phyloP scores from a whole-genome alignment of 2,888 invertebrate species.

The Cephalotes varians region DNA sequence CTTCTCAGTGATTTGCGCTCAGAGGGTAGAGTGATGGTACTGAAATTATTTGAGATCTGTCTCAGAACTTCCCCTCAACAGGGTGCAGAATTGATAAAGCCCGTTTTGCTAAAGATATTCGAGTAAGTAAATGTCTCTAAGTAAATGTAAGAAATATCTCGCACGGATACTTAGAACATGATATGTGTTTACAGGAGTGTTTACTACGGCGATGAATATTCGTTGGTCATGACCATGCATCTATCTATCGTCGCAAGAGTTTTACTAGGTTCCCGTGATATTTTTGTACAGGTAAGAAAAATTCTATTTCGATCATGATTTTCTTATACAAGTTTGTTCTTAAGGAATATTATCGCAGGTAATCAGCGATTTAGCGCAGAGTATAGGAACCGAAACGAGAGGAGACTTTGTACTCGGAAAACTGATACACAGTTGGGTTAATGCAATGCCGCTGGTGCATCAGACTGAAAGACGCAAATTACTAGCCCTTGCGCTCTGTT shows the following conservation, averaged over 20 bases:
- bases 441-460: constrained; percentile 92
- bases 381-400: constrained; percentile 84
- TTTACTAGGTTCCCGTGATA: constrained; percentile 88
- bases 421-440: constrained; percentile 92
- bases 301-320: not conserved
- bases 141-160: not conserved
- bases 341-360: constrained; percentile 64
- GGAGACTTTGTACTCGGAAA: constrained; percentile 90
- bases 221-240: constrained; percentile 92
- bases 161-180: not conserved
- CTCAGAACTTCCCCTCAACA: constrained; percentile 91
- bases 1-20: constrained; percentile 92
- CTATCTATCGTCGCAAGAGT: constrained; percentile 93
- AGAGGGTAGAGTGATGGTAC: constrained; percentile 91
- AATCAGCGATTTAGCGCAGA: constrained; percentile 77
- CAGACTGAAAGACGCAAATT: constrained; percentile 94
- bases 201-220: constrained; percentile 90
- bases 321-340: not conserved
- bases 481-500: constrained; percentile 90
- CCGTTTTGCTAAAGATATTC: constrained; percentile 88
- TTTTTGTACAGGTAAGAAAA: constrained; percentile 82
- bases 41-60: constrained; percentile 92
- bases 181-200: constrained; percentile 87
- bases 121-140: constrained; percentile 85
- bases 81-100: constrained; percentile 91